Base-by-base conservation (phyloP, 92 coral and sea anemone species). In the Palythoa grandiflora region DNA sequence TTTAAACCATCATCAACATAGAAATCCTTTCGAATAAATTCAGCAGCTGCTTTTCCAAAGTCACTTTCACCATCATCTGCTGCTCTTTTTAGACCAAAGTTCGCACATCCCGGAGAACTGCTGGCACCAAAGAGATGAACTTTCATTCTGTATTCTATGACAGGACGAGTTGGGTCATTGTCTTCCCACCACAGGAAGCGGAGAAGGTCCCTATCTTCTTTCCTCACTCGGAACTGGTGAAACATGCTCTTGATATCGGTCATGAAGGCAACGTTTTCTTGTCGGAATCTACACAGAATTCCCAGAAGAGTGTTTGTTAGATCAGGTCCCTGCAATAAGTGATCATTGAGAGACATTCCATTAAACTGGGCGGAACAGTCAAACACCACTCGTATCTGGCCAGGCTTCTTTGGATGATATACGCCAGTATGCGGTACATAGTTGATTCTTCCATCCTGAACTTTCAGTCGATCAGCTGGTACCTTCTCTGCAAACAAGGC, bases 371-470 rank as follows among this genome's bases (percentile, higher is more conserved):
- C 44, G 7, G 80, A 76, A 51, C 80, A 76, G 1, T 51, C 80
- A 76, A 76, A 76, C 51, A 39, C 86, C 57, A 47, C 83, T 87
- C 65, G 55, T 50, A 88, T 65, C 85, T 89, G 88, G 14, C 78
- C 88, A 5, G 80, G 81, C 39, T 84, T 76, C 61, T 66, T 86
- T 54, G 80, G 93, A 59, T 87, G 90, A 40, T 87, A 87, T 19
- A 91, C 88, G 5, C 86, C 91, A 3, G 91, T 87, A 68, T 87
- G 91, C 0, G 89, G 86, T n/a, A 87, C 85, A 71, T 87, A 87
- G 83, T 90, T 90, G 12, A 90, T 71, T 70, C 7, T 85, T 38
- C 92, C 92, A 71, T 90, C 83, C 73, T 68, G 38, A 60, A 86
- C 93, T 20, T 80, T 68, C 72, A 79, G 86, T 73, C 79, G 80